These are phyloP conservation scores for Diploscapter pachys DNA, from an alignment of 1,140 invertebrate genomes.

Conservation along the genomic window DNA sequence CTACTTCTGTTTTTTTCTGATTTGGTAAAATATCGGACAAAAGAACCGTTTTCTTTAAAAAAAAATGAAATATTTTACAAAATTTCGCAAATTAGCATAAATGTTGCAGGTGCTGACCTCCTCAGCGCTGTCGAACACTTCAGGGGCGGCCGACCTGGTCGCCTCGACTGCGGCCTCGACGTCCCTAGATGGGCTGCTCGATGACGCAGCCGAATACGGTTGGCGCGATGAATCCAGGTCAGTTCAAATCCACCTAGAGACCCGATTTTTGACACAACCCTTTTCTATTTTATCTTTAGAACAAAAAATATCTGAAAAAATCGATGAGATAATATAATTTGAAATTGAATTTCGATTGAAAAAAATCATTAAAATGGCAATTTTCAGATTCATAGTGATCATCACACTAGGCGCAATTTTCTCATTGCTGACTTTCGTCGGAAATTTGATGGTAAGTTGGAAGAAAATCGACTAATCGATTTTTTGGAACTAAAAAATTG, in stretches of 20 bases:
- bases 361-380: conserved; percentile 14
- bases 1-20: no score
- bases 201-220: no score
- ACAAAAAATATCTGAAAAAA: conserved; percentile 5
- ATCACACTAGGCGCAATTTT: neutral
- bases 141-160: no score
- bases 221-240: neutral
- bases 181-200: no score
- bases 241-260: neutral
- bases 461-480: neutral
- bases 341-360: no score
- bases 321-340: neutral
- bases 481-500: neutral
- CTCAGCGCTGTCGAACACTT: no score
- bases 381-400: conserved; percentile 33
- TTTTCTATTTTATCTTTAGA: conserved; percentile 3
- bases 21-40: no score
- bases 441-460: conserved; percentile 8
- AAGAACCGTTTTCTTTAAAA: no score
- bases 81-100: no score
- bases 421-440: conserved; percentile 5
- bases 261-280: neutral
- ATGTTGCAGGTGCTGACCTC: no score
- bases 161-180: no score
- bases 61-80: no score